These are phyloP conservation scores for Lanistes nyassanus DNA, from an alignment of 1,140 invertebrate species.

Conservation along the genomic window DNA sequence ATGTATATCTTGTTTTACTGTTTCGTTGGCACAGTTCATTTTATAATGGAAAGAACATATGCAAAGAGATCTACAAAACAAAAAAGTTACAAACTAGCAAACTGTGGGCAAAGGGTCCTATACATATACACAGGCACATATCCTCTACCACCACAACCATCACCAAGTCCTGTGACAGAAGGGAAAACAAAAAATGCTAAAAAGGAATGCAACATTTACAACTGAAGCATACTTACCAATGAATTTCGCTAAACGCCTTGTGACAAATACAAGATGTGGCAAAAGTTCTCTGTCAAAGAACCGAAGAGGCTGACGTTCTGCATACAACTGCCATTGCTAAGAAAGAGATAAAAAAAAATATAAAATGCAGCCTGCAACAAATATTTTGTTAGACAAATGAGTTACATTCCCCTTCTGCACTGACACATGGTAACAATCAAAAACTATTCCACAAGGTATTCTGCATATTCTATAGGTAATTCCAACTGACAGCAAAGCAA, in stretches of 20 bases:
- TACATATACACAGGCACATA: too few relatives aligned
- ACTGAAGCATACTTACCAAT: slow-evolving; percentile 46
- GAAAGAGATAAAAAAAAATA: slow-evolving; percentile 22
- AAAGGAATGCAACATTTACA: not conserved
- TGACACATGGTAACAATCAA: too few relatives aligned
- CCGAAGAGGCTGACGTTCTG: slow-evolving; percentile 60
- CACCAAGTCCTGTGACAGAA: not conserved
- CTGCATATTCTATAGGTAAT: too few relatives aligned
- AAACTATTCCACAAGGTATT: too few relatives aligned
- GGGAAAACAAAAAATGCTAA: not conserved
- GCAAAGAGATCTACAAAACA: too few relatives aligned
- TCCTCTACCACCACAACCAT: not conserved
- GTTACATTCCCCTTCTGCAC: not conserved
- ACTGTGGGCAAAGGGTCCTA: too few relatives aligned
- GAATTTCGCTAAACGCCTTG: slow-evolving; percentile 59
- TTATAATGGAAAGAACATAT: too few relatives aligned
- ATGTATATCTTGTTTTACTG: too few relatives aligned
- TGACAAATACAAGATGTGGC: slow-evolving; percentile 56
- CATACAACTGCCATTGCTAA: slow-evolving; percentile 60
- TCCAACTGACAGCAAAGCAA: too few relatives aligned
- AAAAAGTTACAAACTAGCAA: too few relatives aligned
- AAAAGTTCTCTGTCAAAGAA: slow-evolving; percentile 64
- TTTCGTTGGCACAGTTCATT: too few relatives aligned
- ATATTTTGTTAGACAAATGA: not conserved
- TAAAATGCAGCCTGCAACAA: not conserved